Evolutionary conservation across 2,888 invertebrate species (phyloP), one percentile per base, ranked within the genome.

Genomic region (Bibio marci): DNA sequence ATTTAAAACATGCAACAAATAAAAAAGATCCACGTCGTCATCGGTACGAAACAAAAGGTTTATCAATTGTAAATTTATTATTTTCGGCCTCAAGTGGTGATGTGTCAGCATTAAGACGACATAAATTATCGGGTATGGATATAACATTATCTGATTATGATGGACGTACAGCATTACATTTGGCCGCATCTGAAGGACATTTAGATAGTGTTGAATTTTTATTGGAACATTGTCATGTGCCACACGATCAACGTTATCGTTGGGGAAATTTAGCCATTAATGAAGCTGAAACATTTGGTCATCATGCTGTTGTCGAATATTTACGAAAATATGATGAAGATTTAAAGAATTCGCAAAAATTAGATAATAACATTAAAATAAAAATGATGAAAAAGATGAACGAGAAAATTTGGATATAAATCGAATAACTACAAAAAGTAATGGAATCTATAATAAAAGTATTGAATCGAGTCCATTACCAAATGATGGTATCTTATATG

Each of bases 61-160:
- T 90, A 18, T 85, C 83, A 46, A 86, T 95, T 49, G 92, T 95
- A 8, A 88, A 90, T 62, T 69, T 97, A 26, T 66, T 95, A 32
- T 95, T 92, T 61, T 88, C 91, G 30, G 87, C 95, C 4, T 88
- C 91, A 15, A 83, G 87, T 55, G 95, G 94, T 10, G 95, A 97
- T 64, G 74, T 94, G 2, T 86, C 88, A 4, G 91, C 90, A n/a
- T 65, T 95, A 52, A 72, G 90, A 61, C 78, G 94, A 53, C 85
- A 85, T 55, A 77, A 80, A 49, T 66, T 92, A 35, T 87, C 88
- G 35, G 92, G 91, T 30, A 83, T 90, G 79, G 88, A 95, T 55
- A 88, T 95, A 78, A 82, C 82, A 5, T 65, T 87, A 45, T 76
- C 87, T 11, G 94, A 95, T 62, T 95, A 95, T 57, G 94, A 95